A percentile compares a stretch with the other conserved stretches of the same genome.
Evolutionary conservation across 2,888 invertebrate genomes (phyloP).

Genomic region (Monoplex corrugatus): DNA sequence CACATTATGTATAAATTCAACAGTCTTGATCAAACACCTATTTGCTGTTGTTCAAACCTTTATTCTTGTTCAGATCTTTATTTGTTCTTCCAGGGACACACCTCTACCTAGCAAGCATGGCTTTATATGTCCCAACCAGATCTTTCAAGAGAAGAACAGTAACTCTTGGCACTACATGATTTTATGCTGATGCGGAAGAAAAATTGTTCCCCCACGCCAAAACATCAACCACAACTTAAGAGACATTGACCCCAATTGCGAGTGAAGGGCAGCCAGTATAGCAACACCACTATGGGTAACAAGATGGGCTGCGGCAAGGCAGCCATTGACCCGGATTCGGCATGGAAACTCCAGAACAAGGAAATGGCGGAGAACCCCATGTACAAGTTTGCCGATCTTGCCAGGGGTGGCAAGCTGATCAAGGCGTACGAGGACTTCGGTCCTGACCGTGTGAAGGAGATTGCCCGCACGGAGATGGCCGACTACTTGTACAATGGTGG

Average conservation of each 20-base stretch:
- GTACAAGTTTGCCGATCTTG: slow-evolving; percentile 77
- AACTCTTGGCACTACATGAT: not conserved
- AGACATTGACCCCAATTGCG: not conserved
- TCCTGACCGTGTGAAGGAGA: slow-evolving; percentile 68
- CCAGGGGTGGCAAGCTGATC: slow-evolving; percentile 73
- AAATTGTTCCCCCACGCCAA: not conserved
- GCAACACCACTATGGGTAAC: slow-evolving; percentile 61
- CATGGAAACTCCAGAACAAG: slow-evolving; percentile 79
- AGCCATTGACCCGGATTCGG: slow-evolving; percentile 72
- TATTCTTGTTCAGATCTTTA: not conserved
- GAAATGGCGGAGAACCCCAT: slow-evolving; percentile 76
- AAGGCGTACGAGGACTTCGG: slow-evolving; percentile 74
- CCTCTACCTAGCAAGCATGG: not conserved
- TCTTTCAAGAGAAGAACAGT: not conserved
- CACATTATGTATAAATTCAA: no score
- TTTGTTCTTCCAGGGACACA: not conserved
- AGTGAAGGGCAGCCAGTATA: not conserved
- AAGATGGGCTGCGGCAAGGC: slow-evolving; percentile 56
- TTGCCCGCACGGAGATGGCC: slow-evolving; percentile 72
- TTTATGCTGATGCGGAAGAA: no score
- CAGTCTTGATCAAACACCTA: not conserved
- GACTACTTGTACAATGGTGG: slow-evolving; percentile 76
- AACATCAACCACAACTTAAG: not conserved
- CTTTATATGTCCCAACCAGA: not conserved
- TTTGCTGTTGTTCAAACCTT: not conserved